Base-by-base conservation (phyloP, 2,797 vertebrate genomes). In the Alauda arvensis region DNA sequence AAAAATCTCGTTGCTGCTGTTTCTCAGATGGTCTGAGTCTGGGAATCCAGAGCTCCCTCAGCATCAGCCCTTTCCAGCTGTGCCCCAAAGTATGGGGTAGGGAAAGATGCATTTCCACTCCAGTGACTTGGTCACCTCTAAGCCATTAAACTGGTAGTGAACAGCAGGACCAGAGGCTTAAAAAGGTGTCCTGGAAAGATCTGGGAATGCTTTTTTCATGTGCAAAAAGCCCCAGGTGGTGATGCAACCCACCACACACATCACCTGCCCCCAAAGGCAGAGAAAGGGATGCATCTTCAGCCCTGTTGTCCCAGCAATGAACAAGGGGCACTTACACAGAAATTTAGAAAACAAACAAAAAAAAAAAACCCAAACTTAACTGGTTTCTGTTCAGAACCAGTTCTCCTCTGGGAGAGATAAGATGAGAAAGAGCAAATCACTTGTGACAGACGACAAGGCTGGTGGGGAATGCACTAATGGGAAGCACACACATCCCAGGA, bases 401-500 rank as follows among this genome's bases (percentile, higher is more conserved):
- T 18, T 80, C 48, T 89, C 56, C 53, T 83, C 62, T 89, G 81
- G 46, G 51, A 40, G 55, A 74, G 79, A 60, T 68, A 78, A 93
- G 82, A 90, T 10, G 67, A 71, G 71, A 90, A 88, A 77, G 65
- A 85, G 52, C 71, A 94, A 92, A 94, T 89, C 43, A 46, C 29
- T 90, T 78, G 57, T 93, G 87, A 84, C 88, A 92, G 91, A 92
- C 68, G 68, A 91, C 85, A 94, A 57, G 53, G 74, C 33, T 85
- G 83, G 77, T 92, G 66, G 72, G 78, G 65, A 91, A 86, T 18
- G 37, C 85, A 84, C 48, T 85, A 90, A 91, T 90, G 67, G 70
- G 89, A 93, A 93, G 91, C 93, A 91, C 83, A 85, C 80, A 68
- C 37, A 77, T 56, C 87, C 71, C 83, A 90, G 75, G 55, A 92